Percentiles rank a stretch among this genome's conserved stretches.
Conservation (phyloP, 2,113 vertebrate genomes). For the Nanger granti region DNA sequence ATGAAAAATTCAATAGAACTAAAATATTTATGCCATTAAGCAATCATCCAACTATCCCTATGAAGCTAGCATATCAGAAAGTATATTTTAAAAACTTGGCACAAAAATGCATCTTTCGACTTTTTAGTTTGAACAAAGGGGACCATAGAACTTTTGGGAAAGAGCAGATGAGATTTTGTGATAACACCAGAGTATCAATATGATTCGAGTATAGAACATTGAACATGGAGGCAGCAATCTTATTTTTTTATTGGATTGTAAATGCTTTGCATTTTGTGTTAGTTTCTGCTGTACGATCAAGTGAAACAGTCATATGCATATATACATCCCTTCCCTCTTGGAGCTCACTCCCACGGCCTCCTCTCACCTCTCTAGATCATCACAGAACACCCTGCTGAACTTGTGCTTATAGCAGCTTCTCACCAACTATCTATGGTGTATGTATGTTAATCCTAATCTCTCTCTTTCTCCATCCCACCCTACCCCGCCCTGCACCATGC, state of each 20-base stretch:
- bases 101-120: not conserved
- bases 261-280: not conserved
- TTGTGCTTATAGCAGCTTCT: not conserved
- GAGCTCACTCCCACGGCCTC: not conserved
- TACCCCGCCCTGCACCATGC: accelerated
- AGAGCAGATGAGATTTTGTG: not conserved
- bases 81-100: slow-evolving; percentile 34
- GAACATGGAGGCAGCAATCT: not conserved
- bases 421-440: not conserved
- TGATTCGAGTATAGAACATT: not conserved
- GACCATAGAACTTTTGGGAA: not conserved
- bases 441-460: not conserved
- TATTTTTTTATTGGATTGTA: not conserved
- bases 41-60: slow-evolving; percentile 43
- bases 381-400: not conserved
- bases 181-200: not conserved
- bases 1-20: slow-evolving; percentile 77
- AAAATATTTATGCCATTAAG: slow-evolving; percentile 76
- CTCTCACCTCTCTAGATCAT: not conserved
- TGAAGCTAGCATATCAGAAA: slow-evolving; percentile 30
- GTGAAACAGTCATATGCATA: not conserved
- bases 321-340: not conserved
- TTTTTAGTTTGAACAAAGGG: not conserved
- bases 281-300: not conserved
- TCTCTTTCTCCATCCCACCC: not conserved